Evolutionary conservation across 2,113 vertebrate species (phyloP).

Genomic region (Perca fluviatilis): DNA sequence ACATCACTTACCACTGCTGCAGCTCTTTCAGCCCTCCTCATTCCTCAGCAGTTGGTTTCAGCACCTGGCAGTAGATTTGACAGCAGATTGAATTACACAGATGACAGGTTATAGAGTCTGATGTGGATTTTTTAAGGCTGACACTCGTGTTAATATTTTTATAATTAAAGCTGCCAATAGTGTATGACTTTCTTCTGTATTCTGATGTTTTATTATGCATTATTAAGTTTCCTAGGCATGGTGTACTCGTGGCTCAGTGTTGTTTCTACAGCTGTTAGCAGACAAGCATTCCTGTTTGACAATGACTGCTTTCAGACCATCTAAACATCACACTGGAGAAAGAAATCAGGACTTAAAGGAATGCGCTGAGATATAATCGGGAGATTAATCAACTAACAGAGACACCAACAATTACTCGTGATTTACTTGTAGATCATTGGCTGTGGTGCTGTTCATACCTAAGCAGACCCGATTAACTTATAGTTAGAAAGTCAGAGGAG

Average conservation of each 20-base stretch:
- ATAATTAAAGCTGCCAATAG: neutral
- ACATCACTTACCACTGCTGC: slow-evolving; percentile 7
- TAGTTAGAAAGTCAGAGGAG: too few relatives aligned
- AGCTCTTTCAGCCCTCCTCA: neutral
- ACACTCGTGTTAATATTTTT: neutral
- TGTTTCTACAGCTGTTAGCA: slow-evolving; percentile 49
- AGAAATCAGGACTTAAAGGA: slow-evolving; percentile 42
- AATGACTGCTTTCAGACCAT: slow-evolving; percentile 29
- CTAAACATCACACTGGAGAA: slow-evolving; percentile 38
- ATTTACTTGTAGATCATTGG: slow-evolving; percentile 3
- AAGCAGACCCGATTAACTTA: neutral
- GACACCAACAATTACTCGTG: neutral
- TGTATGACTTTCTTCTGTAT: neutral
- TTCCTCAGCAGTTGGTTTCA: neutral
- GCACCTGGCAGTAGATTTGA: neutral
- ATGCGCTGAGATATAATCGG: neutral
- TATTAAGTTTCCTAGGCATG: neutral
- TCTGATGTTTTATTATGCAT: neutral
- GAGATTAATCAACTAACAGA: slow-evolving; percentile 1
- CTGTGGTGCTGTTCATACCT: neutral
- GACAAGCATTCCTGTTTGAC: slow-evolving; percentile 48
- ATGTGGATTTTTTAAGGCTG: neutral
- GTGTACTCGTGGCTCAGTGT: neutral
- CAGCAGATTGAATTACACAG: neutral
- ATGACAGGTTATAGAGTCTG: neutral